Evolutionary conservation across 2,113 vertebrate genomes (phyloP), one percentile per base, ranked within the genome.

Genomic region (Corythoichthys intestinalis): DNA sequence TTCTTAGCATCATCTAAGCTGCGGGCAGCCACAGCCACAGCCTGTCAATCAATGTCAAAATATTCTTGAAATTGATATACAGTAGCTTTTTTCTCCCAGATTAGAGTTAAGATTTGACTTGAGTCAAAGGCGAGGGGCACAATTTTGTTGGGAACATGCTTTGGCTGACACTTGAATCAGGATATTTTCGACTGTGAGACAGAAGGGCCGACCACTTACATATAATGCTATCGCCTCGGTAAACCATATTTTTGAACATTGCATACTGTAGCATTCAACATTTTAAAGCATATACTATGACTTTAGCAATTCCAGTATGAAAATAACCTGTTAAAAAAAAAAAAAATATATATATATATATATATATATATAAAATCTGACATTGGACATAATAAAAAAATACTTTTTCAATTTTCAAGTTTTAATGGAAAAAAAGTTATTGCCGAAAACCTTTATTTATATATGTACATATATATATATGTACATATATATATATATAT

Each of bases 1-100:
- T 88, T 90, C 71, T 93, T 82, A 0, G 93, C 93, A n/a, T 91
- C 79, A 56, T 84, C 76, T 4, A 91, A 65, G 4, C 88, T 89
- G 1, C 94, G 90, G 7, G 94, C 92, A 2, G 93, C 94, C 50
- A 96, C 92, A 1, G 94, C 94, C 60, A 93, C 91, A 44, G 91
- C 90, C 94, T 96, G 83, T 4, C 39, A 59, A 70, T 28, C n/a
- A 80, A 28, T 39, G 2, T 47, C 2, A 13, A 53, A 39, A 41
- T 28, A 13, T 6, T 34, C 11, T 63, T 47, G 7, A 14, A 63
- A 63, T 63, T 1, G n/a, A 47, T 63, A 0, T 4, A 4, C 13
- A 37, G 20, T 28, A 28, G 20, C 20, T 28, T 28, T 28, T 58
- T 58, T 58, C 34, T 34, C 6, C 2, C 28, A 12, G 20, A 28